Percentiles rank a stretch among this genome's conserved stretches.
phyloP scores from a whole-genome alignment of 2,888 invertebrate species.

The Aphrophora alni region DNA sequence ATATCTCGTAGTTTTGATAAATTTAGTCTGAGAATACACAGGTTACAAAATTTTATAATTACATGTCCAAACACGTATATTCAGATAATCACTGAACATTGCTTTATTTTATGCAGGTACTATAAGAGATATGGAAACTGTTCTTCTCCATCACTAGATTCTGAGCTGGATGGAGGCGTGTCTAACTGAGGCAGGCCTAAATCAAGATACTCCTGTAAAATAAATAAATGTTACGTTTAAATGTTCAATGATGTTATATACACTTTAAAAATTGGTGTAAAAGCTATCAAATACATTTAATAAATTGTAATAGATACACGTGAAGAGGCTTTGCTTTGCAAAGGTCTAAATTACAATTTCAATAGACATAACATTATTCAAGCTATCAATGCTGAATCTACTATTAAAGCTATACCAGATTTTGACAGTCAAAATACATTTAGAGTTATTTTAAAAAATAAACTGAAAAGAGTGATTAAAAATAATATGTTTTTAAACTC shows the following conservation, averaged over 20 bases:
- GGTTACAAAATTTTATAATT: neutral
- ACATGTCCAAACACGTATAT: no score
- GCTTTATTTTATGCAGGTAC: neutral
- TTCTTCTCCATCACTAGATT: slow-evolving; percentile 71
- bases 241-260: neutral
- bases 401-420: no score
- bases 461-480: no score
- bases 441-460: no score
- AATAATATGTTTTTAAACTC: no score
- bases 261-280: neutral
- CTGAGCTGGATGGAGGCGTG: slow-evolving; percentile 88
- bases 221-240: slow-evolving; percentile 28
- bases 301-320: no score
- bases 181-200: slow-evolving; percentile 84
- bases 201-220: slow-evolving; percentile 79
- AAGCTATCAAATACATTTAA: slow-evolving; percentile 29
- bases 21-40: neutral
- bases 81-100: neutral
- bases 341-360: no score
- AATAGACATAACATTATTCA: no score
- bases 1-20: neutral
- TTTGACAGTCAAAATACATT: no score
- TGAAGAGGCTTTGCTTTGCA: no score
- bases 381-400: no score
- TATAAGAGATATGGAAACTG: slow-evolving; percentile 57